phyloP scores from a whole-genome alignment of 2,113 vertebrate genomes.

The Erythrolamprus reginae region DNA sequence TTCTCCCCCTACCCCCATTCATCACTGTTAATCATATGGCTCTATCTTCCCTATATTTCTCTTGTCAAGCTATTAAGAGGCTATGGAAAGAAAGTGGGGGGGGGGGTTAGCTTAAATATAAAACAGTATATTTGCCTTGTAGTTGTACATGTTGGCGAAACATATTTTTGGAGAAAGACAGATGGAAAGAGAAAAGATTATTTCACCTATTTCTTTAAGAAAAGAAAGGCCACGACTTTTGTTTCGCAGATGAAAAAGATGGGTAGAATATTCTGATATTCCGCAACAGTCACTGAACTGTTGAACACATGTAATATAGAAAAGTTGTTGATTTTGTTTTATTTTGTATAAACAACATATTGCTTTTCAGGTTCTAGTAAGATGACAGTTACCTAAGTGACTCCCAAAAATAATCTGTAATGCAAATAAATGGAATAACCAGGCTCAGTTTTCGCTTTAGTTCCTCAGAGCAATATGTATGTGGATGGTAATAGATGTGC shows the following conservation, averaged over 20 bases:
- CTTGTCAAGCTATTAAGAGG: conserved; percentile 63
- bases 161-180: background rate
- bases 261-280: background rate
- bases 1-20: conserved; percentile 34
- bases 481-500: background rate
- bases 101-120: conserved; percentile 54
- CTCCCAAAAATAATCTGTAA: background rate
- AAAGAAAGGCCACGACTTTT: background rate
- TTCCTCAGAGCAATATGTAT: background rate
- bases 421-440: background rate
- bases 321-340: background rate
- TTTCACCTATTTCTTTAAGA: background rate
- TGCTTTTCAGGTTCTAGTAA: background rate
- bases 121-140: conserved; percentile 44
- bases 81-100: conserved; percentile 42
- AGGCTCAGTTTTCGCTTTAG: background rate
- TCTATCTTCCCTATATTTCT: conserved; percentile 62
- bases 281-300: background rate
- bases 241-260: background rate
- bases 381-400: background rate
- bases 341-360: background rate
- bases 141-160: background rate
- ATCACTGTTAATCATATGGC: conserved; percentile 59
- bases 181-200: background rate
- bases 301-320: fast-evolving